Evolutionary conservation across 2,113 vertebrate genomes (phyloP).

Genomic region (Lonchura striata): DNA sequence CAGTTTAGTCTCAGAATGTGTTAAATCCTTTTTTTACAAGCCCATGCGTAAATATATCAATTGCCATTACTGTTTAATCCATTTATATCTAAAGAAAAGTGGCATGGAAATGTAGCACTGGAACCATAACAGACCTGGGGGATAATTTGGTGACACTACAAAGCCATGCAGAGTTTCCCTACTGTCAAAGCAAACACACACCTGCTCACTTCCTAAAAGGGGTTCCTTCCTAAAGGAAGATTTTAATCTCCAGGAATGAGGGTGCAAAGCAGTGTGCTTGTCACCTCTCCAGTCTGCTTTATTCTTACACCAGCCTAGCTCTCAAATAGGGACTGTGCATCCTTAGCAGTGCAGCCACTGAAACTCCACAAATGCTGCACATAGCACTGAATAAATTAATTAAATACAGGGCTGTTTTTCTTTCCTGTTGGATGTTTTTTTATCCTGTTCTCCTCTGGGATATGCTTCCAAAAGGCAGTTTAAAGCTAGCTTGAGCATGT

Average conservation of each 20-base stretch:
- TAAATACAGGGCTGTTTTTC: rapidly evolving
- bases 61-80: slow-evolving; percentile 7
- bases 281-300: neutral
- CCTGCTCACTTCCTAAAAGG: neutral
- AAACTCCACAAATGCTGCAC: neutral
- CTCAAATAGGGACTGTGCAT: neutral
- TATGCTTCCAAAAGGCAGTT: neutral
- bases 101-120: neutral
- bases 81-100: neutral
- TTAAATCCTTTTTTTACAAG: neutral
- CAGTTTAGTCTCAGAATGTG: neutral
- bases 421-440: neutral
- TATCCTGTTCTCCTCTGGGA: neutral
- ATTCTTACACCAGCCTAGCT: neutral
- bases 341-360: neutral
- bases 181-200: neutral
- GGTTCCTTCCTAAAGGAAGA: neutral
- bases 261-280: neutral
- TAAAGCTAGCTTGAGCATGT: neutral
- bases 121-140: neutral
- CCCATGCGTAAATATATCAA: neutral
- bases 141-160: neutral
- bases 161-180: neutral
- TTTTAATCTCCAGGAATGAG: neutral
- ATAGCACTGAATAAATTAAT: neutral